Percentiles rank a stretch among this genome's conserved stretches.
Evolutionary conservation across 2,113 vertebrate genomes (phyloP).

Genomic region (Bothrops jararaca): DNA sequence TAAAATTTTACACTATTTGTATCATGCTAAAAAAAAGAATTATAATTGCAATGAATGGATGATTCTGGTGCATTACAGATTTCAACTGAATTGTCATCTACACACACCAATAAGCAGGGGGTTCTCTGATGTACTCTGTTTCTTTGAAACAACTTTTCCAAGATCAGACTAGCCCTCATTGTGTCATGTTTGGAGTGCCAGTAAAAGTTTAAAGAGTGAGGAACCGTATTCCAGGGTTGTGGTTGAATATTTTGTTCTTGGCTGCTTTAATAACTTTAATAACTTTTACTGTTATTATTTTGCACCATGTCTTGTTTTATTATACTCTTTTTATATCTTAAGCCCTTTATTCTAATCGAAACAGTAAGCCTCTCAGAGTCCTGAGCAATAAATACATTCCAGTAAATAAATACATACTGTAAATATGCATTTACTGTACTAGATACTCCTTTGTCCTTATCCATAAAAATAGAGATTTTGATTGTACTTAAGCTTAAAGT

Average conservation of each 20-base stretch:
- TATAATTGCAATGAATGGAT: background rate
- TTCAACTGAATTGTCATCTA: background rate
- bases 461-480: background rate
- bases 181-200: background rate
- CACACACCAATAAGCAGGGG: too few species aligned
- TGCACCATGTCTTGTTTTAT: background rate
- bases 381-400: background rate
- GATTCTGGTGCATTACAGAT: background rate
- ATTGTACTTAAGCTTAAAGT: background rate
- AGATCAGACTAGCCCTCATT: background rate
- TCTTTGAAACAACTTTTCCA: too few species aligned
- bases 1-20: background rate
- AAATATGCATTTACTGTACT: background rate
- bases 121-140: too few species aligned
- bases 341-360: too few species aligned
- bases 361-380: background rate
- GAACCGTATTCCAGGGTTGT: background rate
- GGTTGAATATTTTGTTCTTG: background rate
- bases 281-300: background rate
- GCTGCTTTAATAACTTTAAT: background rate
- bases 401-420: background rate
- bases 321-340: background rate
- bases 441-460: background rate
- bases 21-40: background rate
- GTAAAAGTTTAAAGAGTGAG: background rate